A percentile compares a stretch with the other conserved stretches of the same genome.
Conservation (phyloP, 2,113 vertebrate genomes). For the Psilopsiagon aurifrons region DNA sequence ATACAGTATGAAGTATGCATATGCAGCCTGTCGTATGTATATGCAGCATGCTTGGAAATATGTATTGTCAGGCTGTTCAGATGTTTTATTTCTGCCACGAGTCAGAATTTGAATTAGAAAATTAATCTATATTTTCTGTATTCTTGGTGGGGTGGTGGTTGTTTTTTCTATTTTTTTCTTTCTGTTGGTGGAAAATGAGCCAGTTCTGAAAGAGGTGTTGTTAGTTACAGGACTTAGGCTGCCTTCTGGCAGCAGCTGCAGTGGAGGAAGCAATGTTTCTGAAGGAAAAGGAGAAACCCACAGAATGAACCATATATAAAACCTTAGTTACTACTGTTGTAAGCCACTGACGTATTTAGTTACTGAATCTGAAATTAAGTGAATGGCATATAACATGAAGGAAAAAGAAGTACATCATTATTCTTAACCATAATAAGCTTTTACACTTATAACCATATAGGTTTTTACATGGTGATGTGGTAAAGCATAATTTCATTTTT, state of each 20-base stretch:
- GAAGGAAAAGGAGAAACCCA: neutral
- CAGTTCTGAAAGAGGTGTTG: neutral
- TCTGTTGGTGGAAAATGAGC: neutral
- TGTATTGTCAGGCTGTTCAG: neutral
- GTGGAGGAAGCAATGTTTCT: neutral
- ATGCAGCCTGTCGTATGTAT: neutral
- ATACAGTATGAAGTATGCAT: neutral
- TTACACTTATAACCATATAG: neutral
- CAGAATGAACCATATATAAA: constrained; percentile 2
- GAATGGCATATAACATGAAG: neutral
- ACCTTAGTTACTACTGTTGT: neutral
- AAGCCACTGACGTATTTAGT: neutral
- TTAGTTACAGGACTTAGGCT: neutral
- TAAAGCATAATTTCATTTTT: neutral
- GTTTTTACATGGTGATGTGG: neutral
- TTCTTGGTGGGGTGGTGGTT: neutral
- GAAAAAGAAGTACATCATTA: neutral
- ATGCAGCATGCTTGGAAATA: neutral
- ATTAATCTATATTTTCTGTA: neutral
- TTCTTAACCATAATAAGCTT: neutral
- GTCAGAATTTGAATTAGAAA: neutral
- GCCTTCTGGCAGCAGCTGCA: neutral
- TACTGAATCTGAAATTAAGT: neutral
- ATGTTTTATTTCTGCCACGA: neutral
- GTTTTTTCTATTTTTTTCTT: accelerated